Evolutionary conservation across 2,888 invertebrate species (phyloP).

Genomic region (Caenorhabditis auriculariae): DNA sequence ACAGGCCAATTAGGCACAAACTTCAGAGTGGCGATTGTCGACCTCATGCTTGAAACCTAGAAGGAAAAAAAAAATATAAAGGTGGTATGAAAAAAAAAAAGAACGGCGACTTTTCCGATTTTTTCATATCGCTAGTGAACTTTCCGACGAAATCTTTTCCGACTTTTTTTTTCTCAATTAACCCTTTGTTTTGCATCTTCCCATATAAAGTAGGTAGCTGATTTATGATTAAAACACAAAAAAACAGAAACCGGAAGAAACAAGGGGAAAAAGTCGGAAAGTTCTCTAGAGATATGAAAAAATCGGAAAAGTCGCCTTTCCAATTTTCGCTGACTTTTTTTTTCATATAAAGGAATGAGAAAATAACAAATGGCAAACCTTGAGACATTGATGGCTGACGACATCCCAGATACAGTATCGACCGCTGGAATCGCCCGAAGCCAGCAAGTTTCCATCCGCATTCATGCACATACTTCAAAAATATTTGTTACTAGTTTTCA

Average conservation of each 20-base stretch:
- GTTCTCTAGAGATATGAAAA: slow-evolving; percentile 1
- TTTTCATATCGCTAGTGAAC: too few species aligned
- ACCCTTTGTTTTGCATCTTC: too few species aligned
- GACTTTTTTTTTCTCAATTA: too few species aligned
- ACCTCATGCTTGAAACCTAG: slow-evolving; percentile 17
- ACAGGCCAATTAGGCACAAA: slow-evolving; percentile 23
- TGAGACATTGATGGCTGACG: slow-evolving; percentile 49
- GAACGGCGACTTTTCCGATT: too few species aligned
- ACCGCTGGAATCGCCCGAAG: slow-evolving; percentile 47
- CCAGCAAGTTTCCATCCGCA: slow-evolving; percentile 48
- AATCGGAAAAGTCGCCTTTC: too few species aligned
- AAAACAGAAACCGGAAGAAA: slow-evolving; percentile 17
- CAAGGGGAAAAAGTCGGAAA: not conserved
- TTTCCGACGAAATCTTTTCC: too few species aligned
- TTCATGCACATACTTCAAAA: slow-evolving; percentile 31
- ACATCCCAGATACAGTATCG: slow-evolving; percentile 55
- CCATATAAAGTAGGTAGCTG: too few species aligned
- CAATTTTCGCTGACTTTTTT: too few species aligned
- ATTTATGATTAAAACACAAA: too few species aligned
- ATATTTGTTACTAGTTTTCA: too few species aligned
- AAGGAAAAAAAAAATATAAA: not conserved
- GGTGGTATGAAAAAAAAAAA: too few species aligned
- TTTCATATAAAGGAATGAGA: not conserved
- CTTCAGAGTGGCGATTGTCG: slow-evolving; percentile 10
- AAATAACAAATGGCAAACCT: slow-evolving; percentile 14